Base-by-base conservation (phyloP, 1,140 invertebrate genomes). In the Diabrotica undecimpunctata region DNA sequence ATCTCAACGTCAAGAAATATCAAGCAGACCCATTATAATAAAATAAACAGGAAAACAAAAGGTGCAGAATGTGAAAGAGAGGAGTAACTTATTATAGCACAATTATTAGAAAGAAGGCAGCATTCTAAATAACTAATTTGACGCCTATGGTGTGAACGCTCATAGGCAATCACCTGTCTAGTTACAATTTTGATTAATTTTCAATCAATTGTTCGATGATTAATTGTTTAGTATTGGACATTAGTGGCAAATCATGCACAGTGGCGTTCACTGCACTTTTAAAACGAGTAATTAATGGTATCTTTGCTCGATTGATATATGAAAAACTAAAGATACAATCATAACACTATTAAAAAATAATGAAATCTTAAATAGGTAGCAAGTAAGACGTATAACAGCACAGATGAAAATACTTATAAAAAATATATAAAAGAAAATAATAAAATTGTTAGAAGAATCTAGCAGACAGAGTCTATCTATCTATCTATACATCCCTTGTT, bases 131-230 rank as follows among this genome's bases (percentile, higher is more conserved):
- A 73, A 69, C 75, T 77, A 75, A 77, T 77, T 77, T 77, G 73
- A 77, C 75, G 70, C 75, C 75, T 71, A 73, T 77, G 73, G 75
- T 71, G 75, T 74, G 74, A 74, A 73, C 73, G 67, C 66, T 74
- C 70, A 74, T 69, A 72, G 72, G 71, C 77, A 78, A 74, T 79
- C 77, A 78, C 75, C 78, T 79, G 78, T 77, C 77, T 79, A 69
- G 78, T 79, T 79, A 79, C 72, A 75, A 72, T 74, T 78, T 76
- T 79, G 78, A 79, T 79, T 79, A 79, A 79, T 79, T 77, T 77
- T 72, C 74, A 77, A 78, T 78, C 77, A 76, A 78, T 79, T 78
- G 75, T 64, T 61, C 53, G 66, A 71, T 77, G 75, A 75, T 75
- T 77, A 75, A 77, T 77, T 74, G 70, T 70, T 46, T 58, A 35